A percentile compares a stretch with the other conserved stretches of the same genome.
phyloP scores from a whole-genome alignment of 2,113 vertebrate species.

The Erpornis zantholeuca region DNA sequence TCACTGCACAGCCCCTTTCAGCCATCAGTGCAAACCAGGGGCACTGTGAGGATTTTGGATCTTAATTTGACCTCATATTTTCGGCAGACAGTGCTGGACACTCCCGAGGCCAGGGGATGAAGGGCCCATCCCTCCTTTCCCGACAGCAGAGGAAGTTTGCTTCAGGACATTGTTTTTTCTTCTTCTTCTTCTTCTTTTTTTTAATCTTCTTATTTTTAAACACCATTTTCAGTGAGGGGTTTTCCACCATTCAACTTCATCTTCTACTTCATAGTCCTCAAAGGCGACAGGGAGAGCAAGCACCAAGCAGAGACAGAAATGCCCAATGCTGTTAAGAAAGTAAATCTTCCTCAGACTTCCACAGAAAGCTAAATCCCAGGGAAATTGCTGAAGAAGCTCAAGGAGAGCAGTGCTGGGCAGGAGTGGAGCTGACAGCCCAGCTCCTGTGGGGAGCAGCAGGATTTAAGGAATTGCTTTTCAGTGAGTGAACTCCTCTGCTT shows the following conservation, averaged over 20 bases:
- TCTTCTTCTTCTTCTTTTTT: not conserved
- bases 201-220: not conserved
- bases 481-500: not conserved
- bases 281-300: not conserved
- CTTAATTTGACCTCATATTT: not conserved
- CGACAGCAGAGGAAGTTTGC: not conserved
- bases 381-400: fast-evolving
- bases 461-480: not conserved
- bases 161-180: not conserved
- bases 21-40: not conserved
- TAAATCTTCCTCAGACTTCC: not conserved
- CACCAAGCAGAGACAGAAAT: not conserved
- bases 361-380: not conserved
- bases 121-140: not conserved
- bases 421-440: not conserved
- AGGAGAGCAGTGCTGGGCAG: not conserved
- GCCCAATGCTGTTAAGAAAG: not conserved
- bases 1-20: fast-evolving
- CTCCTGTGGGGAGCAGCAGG: fast-evolving
- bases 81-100: not conserved
- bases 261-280: not conserved
- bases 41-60: fast-evolving
- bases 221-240: not conserved
- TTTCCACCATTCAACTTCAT: conserved; percentile 9
- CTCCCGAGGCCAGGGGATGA: fast-evolving